phyloP scores from a whole-genome alignment of 1,140 invertebrate species.

The Ostrea edulis region DNA sequence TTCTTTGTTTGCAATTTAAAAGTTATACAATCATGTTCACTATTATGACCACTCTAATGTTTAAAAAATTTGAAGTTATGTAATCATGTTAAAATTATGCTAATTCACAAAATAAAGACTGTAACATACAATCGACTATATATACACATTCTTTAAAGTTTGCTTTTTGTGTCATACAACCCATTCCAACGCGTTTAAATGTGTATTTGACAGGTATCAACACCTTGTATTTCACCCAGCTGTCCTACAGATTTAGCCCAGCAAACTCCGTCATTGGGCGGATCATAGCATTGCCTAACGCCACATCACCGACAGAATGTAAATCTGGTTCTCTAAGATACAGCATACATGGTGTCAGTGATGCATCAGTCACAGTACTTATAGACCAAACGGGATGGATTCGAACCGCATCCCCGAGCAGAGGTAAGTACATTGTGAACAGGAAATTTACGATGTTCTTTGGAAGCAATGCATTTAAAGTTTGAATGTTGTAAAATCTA shows the following conservation, averaged over 20 bases:
- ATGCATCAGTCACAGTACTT: background rate
- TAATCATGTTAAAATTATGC: too few relatives aligned
- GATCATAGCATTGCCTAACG: background rate
- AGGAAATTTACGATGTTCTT: too few relatives aligned
- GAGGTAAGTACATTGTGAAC: background rate
- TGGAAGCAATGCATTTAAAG: too few relatives aligned
- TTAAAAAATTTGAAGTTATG: too few relatives aligned
- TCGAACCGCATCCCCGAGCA: background rate
- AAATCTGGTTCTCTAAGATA: background rate
- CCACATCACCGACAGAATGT: background rate
- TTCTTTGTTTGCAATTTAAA: too few relatives aligned
- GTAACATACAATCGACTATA: too few relatives aligned
- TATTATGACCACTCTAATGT: too few relatives aligned
- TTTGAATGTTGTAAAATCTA: too few relatives aligned
- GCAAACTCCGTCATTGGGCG: background rate
- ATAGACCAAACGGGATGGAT: slow-evolving; percentile 2
- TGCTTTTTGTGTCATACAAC: background rate
- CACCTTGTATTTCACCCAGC: background rate
- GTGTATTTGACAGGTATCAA: background rate
- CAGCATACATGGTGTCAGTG: background rate
- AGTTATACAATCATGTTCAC: too few relatives aligned
- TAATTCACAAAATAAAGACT: too few relatives aligned
- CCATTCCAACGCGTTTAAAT: background rate
- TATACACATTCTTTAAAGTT: background rate
- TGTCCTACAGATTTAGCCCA: background rate